Evolutionary conservation across 2,888 invertebrate genomes (phyloP), one percentile per base, ranked within the genome.

Genomic region (Dasypogon diadema): DNA sequence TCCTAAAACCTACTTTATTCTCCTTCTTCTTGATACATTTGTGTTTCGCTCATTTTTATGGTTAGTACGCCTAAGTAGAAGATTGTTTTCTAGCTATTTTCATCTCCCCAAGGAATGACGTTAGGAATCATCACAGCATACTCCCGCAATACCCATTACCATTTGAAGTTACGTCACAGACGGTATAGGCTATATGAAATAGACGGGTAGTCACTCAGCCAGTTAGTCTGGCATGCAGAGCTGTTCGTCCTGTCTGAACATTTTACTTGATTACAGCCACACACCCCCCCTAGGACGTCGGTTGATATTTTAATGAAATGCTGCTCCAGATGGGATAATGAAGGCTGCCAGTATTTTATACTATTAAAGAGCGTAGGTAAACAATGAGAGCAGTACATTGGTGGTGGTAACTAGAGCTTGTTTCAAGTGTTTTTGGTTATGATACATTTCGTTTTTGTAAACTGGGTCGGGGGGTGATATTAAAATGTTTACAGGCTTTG

Each of bases 271-370:
- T 60, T 60, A 37, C 60, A 46, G 65, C 12, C 65, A 48, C 48
- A 65, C 48, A 48, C 46, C 48, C 22, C n/a, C 46, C 22, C 46
- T 22, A n/a, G 46, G 46, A 46, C 22, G 65, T 46, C 46, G 24
- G 65, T 65, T 65, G 65, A 65, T 65, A 65, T 48, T 65, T 65
- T 65, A 65, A 46, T 65, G 65, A 65, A 65, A 65, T 21, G 46
- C 16, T 65, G 65, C 48, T 65, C 65, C 65, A 65, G 65, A 65
- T 65, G 65, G 65, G 65, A 65, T 65, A 46, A 65, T 65, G 65
- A 65, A 65, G 46, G 65, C 48, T 34, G 34, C 26, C 18, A 60
- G 60, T 60, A 60, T 60, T 60, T 60, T 60, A 60, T 37, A 60
- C 42, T 12, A 42, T 42, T 42, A 42, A 42, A 12, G 42, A n/a